phyloP scores from a whole-genome alignment of 1,140 invertebrate species.

The Aphelenchoides fujianensis region DNA sequence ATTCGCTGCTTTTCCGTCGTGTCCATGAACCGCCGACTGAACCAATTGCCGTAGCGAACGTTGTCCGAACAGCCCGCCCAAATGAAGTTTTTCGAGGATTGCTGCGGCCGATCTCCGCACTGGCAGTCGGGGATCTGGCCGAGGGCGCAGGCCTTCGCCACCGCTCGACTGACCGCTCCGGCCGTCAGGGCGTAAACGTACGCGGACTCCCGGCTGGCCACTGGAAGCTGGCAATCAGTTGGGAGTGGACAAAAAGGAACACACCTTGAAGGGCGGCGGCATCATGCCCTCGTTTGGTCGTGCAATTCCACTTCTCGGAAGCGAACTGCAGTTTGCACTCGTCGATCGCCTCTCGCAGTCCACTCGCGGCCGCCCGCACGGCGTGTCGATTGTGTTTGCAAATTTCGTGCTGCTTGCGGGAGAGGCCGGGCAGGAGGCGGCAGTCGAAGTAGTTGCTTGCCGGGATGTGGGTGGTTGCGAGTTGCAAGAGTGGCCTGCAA shows the following conservation, averaged over 20 bases:
- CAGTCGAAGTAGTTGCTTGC: conserved; percentile 37
- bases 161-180: conserved; percentile 86
- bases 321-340: conserved; percentile 69
- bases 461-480: conserved; percentile 11
- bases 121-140: conserved; percentile 85
- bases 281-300: conserved; percentile 54
- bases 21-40: conserved; percentile 80
- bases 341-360: conserved; percentile 66
- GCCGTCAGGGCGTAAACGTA: conserved; percentile 94
- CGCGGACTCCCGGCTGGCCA: conserved; percentile 85
- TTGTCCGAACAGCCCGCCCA: conserved; percentile 89
- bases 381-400: conserved; percentile 38
- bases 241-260: no score
- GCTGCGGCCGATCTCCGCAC: conserved; percentile 76
- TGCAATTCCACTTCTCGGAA: conserved; percentile 69
- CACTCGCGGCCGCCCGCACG: conserved; percentile 54
- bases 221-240: no score
- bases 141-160: conserved; percentile 87
- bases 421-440: conserved; percentile 37
- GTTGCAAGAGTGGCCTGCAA: conserved; percentile 6
- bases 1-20: conserved; percentile 70
- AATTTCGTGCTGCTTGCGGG: conserved; percentile 37
- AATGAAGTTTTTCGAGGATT: conserved; percentile 72
- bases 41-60: conserved; percentile 77
- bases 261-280: no score